A percentile compares a stretch with the other conserved stretches of the same genome.
These are phyloP conservation scores for Sarcophaga subvicina DNA, from an alignment of 2,888 invertebrate genomes.

Conservation along the genomic window DNA sequence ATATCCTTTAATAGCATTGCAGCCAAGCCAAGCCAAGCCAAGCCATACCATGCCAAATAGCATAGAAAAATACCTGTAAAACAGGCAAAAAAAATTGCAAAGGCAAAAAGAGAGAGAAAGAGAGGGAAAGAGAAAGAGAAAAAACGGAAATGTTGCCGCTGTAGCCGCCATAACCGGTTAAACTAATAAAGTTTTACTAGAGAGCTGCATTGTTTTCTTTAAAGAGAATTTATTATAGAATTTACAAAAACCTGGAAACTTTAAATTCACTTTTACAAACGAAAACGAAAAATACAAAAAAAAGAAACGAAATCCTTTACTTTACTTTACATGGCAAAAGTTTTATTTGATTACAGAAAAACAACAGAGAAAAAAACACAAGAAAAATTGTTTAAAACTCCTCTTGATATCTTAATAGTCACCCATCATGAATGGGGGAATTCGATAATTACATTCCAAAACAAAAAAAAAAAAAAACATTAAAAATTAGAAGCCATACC, in stretches of 20 bases:
- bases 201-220: neutral
- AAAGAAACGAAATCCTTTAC: no score
- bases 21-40: neutral
- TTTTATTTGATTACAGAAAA: constrained; percentile 8
- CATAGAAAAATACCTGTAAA: no score
- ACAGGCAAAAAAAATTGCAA: neutral
- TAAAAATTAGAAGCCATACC: neutral
- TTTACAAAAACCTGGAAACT: neutral
- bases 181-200: neutral
- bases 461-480: neutral
- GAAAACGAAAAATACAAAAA: neutral
- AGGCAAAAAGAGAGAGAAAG: neutral
- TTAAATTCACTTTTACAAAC: neutral
- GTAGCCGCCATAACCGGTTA: neutral
- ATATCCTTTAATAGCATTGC: neutral
- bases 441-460: neutral
- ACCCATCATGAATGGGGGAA: neutral
- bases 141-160: neutral
- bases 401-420: neutral
- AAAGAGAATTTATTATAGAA: neutral
- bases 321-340: constrained; percentile 5
- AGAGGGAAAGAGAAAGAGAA: neutral
- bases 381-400: neutral
- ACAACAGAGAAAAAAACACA: neutral
- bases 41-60: no score